Base-by-base conservation (phyloP, 1,140 invertebrate genomes). In the Euwallacea similis region DNA sequence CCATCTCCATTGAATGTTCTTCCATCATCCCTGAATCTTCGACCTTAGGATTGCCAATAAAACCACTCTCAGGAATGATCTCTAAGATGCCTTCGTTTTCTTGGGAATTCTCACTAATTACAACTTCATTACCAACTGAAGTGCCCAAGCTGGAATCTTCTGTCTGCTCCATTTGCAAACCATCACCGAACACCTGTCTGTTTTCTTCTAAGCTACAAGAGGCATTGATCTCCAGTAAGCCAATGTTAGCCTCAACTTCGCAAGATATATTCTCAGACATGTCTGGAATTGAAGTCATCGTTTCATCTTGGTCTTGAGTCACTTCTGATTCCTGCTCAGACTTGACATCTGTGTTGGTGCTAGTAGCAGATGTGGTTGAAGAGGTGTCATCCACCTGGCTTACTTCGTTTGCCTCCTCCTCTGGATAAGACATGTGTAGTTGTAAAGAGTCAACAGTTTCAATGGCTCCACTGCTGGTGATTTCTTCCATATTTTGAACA, bases 381-480 rank as follows among this genome's bases (percentile, higher is more conserved):
- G 71, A 72, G n/a, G 64, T 50, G 15, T 77, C 75, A 62, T 74
- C 73, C 10, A 69, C 64, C 46, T 73, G 66, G 62, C 72, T 62
- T 10, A 67, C 15, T 46, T 76, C 74, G 41, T 73, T 71, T 21
- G 42, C 64, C 42, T 75, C 50, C 13, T 66, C 66, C 41, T 74
- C 72, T 58, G 16, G 21, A 42, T 76, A 73, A 33, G 75, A 71
- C 33, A 71, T 68, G 33, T 75, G 75, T 3, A 76, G 61, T 56
- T 76, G 75, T 56, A 76, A 69, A 11, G 75, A 76, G 41, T 76
- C 75, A 10, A 76, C 75, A 8, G 75, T 76, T 71, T 76, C 75
- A 60, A 76, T 76, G 10, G 70, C 71, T 68, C 69, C 73, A 55
- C 63, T 76, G 58, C 75, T 76, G 16, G 72, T 72, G 43, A 67